Conservation (phyloP, 2,888 invertebrate species). For the Sylvicola fuscatus region DNA sequence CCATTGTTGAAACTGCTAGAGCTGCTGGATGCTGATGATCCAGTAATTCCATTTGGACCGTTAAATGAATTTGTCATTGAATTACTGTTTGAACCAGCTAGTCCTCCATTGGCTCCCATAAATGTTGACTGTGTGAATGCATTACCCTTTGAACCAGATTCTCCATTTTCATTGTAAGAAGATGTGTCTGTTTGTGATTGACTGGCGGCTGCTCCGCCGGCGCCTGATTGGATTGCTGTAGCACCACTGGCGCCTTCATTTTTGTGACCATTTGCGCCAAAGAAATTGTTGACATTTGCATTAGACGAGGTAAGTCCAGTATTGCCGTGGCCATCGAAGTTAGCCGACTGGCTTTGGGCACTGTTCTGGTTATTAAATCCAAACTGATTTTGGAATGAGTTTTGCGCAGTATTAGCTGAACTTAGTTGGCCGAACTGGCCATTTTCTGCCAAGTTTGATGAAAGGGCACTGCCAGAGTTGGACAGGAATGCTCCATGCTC, state of each 20-base stretch:
- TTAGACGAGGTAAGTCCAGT: constrained; percentile 19
- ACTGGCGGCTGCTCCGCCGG: background rate
- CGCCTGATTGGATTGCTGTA: too few species aligned
- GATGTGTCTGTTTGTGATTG: constrained; percentile 1
- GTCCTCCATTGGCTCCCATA: too few species aligned
- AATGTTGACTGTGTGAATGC: background rate
- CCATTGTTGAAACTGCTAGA: too few species aligned
- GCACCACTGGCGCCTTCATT: too few species aligned
- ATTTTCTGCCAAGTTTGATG: constrained; percentile 19
- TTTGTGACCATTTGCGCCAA: too few species aligned
- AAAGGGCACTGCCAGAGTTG: constrained; percentile 19
- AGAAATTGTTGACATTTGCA: constrained; percentile 5
- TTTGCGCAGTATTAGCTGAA: constrained; percentile 20
- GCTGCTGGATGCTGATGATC: too few species aligned
- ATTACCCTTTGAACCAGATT: background rate
- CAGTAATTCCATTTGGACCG: background rate
- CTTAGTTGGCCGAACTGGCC: constrained; percentile 19
- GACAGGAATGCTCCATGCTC: constrained; percentile 11
- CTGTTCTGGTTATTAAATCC: constrained; percentile 13
- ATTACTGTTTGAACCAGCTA: too few species aligned
- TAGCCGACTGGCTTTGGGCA: constrained; percentile 20
- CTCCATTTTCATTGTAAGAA: constrained; percentile 2
- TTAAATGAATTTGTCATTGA: background rate
- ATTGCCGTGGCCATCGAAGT: constrained; percentile 13
- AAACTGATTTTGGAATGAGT: constrained; percentile 10